phyloP scores from a whole-genome alignment of 2,797 vertebrate species.

The Botia kubotai region DNA sequence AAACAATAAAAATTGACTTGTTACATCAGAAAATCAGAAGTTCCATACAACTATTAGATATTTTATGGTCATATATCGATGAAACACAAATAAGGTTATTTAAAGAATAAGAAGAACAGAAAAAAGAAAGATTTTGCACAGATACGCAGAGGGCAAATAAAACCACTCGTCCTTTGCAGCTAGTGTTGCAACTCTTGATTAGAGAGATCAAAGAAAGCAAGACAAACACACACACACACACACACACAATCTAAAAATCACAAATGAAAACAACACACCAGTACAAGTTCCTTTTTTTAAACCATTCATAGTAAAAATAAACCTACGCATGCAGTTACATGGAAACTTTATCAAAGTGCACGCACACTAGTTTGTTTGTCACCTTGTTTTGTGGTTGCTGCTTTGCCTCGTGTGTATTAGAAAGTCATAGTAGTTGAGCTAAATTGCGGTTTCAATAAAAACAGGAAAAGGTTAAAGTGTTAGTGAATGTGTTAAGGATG shows the following conservation, averaged over 20 bases:
- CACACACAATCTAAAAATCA: conserved; percentile 11
- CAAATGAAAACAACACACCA: background rate
- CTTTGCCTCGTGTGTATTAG: background rate
- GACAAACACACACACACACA: background rate
- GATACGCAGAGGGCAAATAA: background rate
- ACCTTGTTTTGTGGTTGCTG: background rate
- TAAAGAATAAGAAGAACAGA: background rate
- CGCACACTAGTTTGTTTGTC: background rate
- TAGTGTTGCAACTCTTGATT: background rate
- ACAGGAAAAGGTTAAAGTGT: background rate
- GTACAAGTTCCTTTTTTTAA: conserved; percentile 21
- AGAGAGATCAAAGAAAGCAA: conserved; percentile 9
- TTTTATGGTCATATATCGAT: background rate
- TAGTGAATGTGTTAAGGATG: background rate
- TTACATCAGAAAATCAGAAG: background rate
- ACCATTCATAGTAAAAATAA: conserved; percentile 33
- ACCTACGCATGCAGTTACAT: background rate
- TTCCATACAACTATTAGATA: too few relatives aligned
- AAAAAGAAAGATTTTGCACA: background rate
- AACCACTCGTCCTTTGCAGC: background rate
- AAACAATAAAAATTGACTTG: background rate
- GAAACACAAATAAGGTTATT: background rate
- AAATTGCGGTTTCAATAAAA: background rate
- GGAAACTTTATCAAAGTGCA: conserved; percentile 39
- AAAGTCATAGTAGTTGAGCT: background rate